phyloP scores from a whole-genome alignment of 1,140 invertebrate species.

The Manduca sexta region DNA sequence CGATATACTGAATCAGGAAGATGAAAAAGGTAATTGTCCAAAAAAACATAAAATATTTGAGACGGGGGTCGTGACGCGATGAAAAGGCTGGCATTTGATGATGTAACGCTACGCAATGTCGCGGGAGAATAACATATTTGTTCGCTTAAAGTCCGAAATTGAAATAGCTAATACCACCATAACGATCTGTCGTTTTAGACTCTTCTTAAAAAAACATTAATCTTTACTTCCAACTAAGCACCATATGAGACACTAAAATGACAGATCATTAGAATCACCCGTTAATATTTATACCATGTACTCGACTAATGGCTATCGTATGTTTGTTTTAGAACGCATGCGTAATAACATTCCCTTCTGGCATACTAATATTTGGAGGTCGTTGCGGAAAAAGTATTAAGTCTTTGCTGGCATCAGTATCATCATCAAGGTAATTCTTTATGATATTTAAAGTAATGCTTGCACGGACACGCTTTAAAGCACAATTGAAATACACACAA shows the following conservation, averaged over 20 bases:
- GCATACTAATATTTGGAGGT: constrained; percentile 68
- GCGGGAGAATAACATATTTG: constrained; percentile 27
- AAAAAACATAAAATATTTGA: constrained; percentile 49
- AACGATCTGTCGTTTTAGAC: constrained; percentile 39
- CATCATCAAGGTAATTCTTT: constrained; percentile 48
- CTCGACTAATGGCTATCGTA: constrained; percentile 61
- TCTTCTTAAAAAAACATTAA: too few species aligned
- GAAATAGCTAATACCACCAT: constrained; percentile 31
- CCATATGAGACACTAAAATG: background rate
- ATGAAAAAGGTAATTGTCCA: constrained; percentile 70
- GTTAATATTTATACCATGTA: constrained; percentile 21
- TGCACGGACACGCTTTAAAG: constrained; percentile 26
- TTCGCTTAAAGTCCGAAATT: constrained; percentile 25
- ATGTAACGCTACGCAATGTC: constrained; percentile 58
- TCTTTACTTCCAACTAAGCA: constrained; percentile 1
- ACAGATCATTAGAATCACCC: constrained; percentile 7
- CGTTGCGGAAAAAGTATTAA: constrained; percentile 49
- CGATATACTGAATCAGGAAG: constrained; percentile 79
- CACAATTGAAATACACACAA: constrained; percentile 7
- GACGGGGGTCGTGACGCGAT: constrained; percentile 32
- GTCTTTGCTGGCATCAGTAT: constrained; percentile 21
- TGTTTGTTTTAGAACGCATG: constrained; percentile 72
- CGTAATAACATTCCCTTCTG: constrained; percentile 73
- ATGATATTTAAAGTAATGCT: constrained; percentile 8
- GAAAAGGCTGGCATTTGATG: constrained; percentile 47